Percentiles rank a stretch among this genome's conserved stretches.
These are phyloP conservation scores for Hydrotaea diabolus DNA, from an alignment of 2,888 invertebrate genomes.

Conservation along the genomic window DNA sequence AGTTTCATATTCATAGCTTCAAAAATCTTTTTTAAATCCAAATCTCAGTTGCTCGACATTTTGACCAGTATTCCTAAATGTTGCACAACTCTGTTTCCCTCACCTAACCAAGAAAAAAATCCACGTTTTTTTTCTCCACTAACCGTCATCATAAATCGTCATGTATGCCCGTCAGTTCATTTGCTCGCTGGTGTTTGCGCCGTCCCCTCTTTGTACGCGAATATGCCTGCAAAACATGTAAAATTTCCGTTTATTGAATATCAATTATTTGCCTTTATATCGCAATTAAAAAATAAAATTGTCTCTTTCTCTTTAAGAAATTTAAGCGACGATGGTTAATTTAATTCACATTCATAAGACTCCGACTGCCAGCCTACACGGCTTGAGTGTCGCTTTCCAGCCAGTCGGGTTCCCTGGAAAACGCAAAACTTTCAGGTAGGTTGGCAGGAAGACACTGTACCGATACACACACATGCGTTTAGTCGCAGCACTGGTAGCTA, in stretches of 20 bases:
- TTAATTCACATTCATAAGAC: neutral
- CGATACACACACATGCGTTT: neutral
- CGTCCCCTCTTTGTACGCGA: too few relatives aligned
- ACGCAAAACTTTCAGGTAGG: neutral
- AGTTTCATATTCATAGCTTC: too few relatives aligned
- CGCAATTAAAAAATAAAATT: slow-evolving; percentile 17
- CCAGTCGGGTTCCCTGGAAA: neutral
- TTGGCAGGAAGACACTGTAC: slow-evolving; percentile 1
- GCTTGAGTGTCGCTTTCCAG: neutral
- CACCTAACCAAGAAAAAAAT: neutral
- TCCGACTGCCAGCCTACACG: neutral
- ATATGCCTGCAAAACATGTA: neutral
- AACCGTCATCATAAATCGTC: neutral
- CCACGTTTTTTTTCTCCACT: neutral
- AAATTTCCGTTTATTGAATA: slow-evolving; percentile 58
- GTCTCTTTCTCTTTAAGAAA: neutral
- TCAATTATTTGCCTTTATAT: slow-evolving; percentile 23
- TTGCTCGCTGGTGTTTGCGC: neutral
- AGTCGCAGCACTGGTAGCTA: neutral
- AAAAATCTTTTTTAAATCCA: too few relatives aligned
- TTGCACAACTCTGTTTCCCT: neutral
- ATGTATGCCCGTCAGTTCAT: neutral
- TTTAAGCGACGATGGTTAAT: neutral
- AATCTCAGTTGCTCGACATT: too few relatives aligned
- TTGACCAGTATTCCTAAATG: neutral